Evolutionary conservation across 2,113 vertebrate genomes (phyloP).

Genomic region (Lontra canadensis): DNA sequence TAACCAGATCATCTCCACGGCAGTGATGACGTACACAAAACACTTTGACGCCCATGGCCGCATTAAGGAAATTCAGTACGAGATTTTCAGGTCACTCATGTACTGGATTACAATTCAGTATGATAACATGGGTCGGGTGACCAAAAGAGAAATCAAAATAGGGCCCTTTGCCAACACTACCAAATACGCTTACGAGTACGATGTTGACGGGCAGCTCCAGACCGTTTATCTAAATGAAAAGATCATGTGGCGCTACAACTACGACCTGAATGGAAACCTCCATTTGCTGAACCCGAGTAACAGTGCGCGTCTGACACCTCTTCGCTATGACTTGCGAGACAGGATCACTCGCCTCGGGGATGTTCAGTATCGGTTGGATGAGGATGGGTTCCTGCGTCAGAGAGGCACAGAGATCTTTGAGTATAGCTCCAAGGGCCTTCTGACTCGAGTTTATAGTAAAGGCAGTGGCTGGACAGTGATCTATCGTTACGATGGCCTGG

Average conservation of each 20-base stretch:
- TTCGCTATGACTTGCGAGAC: constrained; percentile 96
- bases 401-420: constrained; percentile 96
- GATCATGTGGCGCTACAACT: constrained; percentile 97
- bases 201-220: constrained; percentile 97
- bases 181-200: constrained; percentile 96
- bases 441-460: constrained; percentile 97
- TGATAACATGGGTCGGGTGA: constrained; percentile 95
- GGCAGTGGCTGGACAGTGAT: constrained; percentile 95
- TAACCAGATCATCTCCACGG: constrained; percentile 98
- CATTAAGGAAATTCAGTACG: constrained; percentile 98
- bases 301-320: constrained; percentile 91
- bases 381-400: constrained; percentile 96
- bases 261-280: constrained; percentile 98
- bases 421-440: constrained; percentile 97
- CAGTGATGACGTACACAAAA: constrained; percentile 99
- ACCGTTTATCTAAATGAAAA: constrained; percentile 97
- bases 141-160: constrained; percentile 96
- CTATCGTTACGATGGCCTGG: constrained; percentile 96
- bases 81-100: constrained; percentile 97
- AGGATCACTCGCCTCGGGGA: constrained; percentile 97
- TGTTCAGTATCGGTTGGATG: constrained; percentile 96
- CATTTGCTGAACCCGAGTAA: constrained; percentile 95
- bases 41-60: constrained; percentile 97
- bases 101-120: constrained; percentile 99
- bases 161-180: constrained; percentile 99